A percentile compares a stretch with the other conserved stretches of the same genome.
phyloP scores from a whole-genome alignment of 2,797 vertebrate genomes.

The Rhabdomys pumilio region DNA sequence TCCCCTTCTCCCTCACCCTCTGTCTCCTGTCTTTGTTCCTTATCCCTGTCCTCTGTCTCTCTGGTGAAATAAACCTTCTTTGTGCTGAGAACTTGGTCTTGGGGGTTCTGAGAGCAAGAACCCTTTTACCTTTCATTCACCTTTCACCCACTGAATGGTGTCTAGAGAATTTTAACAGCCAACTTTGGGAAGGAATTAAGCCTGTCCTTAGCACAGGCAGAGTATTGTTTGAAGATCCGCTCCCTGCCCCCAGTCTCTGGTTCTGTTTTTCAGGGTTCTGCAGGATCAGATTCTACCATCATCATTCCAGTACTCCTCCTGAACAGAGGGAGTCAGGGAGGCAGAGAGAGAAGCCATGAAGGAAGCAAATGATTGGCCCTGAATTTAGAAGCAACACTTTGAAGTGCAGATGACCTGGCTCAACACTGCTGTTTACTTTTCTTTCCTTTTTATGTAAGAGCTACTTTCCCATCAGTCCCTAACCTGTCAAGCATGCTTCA shows the following conservation, averaged over 20 bases:
- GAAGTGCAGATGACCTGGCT: neutral
- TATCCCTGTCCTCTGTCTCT: neutral
- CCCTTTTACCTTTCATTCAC: neutral
- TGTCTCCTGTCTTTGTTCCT: neutral
- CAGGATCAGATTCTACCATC: neutral
- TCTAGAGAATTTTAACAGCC: neutral
- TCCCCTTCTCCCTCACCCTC: neutral
- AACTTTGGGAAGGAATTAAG: neutral
- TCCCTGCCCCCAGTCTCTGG: neutral
- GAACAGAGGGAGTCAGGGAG: neutral
- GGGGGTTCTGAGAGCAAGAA: neutral
- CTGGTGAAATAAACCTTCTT: neutral
- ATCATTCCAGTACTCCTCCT: neutral
- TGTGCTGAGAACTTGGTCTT: neutral
- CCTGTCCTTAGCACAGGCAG: no score
- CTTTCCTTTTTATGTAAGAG: no score
- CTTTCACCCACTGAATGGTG: neutral
- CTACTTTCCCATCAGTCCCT: fast-evolving
- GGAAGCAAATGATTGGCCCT: neutral
- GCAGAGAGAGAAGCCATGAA: fast-evolving
- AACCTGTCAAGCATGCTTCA: fast-evolving
- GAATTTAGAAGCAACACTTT: neutral
- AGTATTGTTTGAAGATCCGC: neutral
- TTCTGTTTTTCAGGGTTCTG: neutral
- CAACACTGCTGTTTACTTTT: neutral